Base-by-base conservation (phyloP, 2,113 vertebrate genomes). In the Pterophyllum scalare region DNA sequence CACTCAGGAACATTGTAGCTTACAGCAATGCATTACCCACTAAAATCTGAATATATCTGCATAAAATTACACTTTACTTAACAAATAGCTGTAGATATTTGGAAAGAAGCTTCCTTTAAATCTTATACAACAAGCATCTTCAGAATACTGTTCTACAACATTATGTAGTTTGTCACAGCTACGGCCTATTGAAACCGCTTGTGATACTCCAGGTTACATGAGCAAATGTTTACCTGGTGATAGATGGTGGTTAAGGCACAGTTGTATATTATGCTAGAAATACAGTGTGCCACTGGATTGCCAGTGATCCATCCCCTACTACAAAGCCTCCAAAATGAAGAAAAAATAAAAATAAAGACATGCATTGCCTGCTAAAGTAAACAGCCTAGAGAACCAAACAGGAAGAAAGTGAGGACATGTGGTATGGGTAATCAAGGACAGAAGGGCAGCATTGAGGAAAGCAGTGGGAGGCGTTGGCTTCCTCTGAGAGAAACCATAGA, bases 401-500 rank as follows among this genome's bases (percentile, higher is more conserved):
- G 43, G 49, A 59, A 28, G 17, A n/a, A 56, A 58, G 79, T 62
- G 28, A 85, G 83, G 81, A 83, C 88, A 90, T 56, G 67, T 59
- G 28, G 62, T 54, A 62, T 83, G 83, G 75, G 77, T 77, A 90
- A 82, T 75, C 59, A 76, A 84, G 84, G 87, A 86, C 86, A 85
- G 83, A 81, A 57, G 81, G 77, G 86, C 75, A 88, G 80, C 40
- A 46, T 11, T 57, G 33, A 74, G 60, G 58, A 60, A 61, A 85
- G 52, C 83, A 84, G 80, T 65, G 61, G 86, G 90, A 82, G 77
- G 62, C 28, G 49, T 79, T 77, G 56, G 56, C 60, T 83, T 88
- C 82, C 84, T 83, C 14, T 49, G 89, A 90, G 85, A 85, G 58
- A 87, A 75, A 46, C 75, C 57, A 35, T 20, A 84, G 76, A 91